These are phyloP conservation scores for Hirtodrosophila confusa DNA, from an alignment of 2,888 invertebrate species.

Conservation along the genomic window DNA sequence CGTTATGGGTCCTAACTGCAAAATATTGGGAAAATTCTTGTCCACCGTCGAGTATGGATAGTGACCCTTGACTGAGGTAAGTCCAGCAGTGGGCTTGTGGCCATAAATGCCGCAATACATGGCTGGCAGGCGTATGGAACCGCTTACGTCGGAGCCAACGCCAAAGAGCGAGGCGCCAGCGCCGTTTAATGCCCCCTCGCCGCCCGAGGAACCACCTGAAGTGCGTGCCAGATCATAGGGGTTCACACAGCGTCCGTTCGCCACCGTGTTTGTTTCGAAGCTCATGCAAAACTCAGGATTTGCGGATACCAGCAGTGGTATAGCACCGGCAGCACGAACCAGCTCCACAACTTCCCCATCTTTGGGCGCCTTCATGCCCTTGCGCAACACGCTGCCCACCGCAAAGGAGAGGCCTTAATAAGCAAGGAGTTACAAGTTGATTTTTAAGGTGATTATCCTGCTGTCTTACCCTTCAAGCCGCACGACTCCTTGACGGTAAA, in stretches of 20 bases:
- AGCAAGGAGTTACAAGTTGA: not conserved
- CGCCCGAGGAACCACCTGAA: conserved; percentile 96
- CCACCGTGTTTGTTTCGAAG: conserved; percentile 92
- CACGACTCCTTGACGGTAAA: conserved; percentile 93
- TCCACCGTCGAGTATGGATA: conserved; percentile 86
- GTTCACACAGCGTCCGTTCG: conserved; percentile 92
- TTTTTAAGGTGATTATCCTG: too few species aligned
- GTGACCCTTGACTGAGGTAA: conserved; percentile 86
- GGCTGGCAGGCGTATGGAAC: conserved; percentile 93
- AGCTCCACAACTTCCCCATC: conserved; percentile 89
- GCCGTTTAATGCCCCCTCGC: conserved; percentile 90
- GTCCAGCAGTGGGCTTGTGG: conserved; percentile 92
- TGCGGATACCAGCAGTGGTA: conserved; percentile 92
- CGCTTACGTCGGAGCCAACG: conserved; percentile 93
- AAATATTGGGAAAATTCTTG: conserved; percentile 84
- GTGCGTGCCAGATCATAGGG: conserved; percentile 91
- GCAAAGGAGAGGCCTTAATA: conserved; percentile 88
- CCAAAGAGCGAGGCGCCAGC: conserved; percentile 91
- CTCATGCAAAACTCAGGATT: conserved; percentile 95
- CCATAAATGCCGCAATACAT: conserved; percentile 94
- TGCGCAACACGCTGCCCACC: conserved; percentile 87
- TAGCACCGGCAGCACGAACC: conserved; percentile 90
- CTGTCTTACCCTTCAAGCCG: conserved; percentile 87
- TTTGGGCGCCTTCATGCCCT: conserved; percentile 85
- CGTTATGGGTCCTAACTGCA: conserved; percentile 90